Percentiles rank a stretch among this genome's conserved stretches.
Evolutionary conservation across 1,140 invertebrate species (phyloP).

Genomic region (Gerris buenoi): DNA sequence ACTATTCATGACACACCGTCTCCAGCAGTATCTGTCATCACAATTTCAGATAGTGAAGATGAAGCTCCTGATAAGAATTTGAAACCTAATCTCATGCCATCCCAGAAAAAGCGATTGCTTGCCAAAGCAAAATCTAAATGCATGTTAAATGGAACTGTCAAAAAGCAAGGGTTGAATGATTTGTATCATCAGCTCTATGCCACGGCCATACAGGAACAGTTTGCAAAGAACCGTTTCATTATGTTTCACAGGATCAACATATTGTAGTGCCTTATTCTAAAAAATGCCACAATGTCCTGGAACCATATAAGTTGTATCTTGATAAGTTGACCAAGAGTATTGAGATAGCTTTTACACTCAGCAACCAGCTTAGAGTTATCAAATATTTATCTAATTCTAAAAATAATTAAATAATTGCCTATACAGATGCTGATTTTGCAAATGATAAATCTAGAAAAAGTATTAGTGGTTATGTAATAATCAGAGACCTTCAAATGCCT

Average conservation of each 20-base stretch:
- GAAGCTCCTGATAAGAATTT: slow-evolving; percentile 38
- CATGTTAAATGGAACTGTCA: slow-evolving; percentile 34
- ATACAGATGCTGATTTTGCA: too few species aligned
- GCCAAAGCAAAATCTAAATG: slow-evolving; percentile 76
- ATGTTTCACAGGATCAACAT: slow-evolving; percentile 40
- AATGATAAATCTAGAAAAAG: too few species aligned
- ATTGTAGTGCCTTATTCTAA: slow-evolving; percentile 28
- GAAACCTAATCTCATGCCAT: slow-evolving; percentile 23
- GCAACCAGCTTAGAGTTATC: too few species aligned
- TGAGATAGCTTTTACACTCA: too few species aligned
- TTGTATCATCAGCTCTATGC: slow-evolving; percentile 22
- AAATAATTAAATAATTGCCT: too few species aligned
- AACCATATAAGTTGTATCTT: too few species aligned
- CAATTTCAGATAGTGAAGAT: slow-evolving; percentile 91
- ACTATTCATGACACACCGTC: slow-evolving; percentile 84
- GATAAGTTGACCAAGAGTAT: too few species aligned
- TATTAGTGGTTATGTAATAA: too few species aligned
- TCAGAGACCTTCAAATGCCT: too few species aligned
- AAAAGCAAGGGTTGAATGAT: slow-evolving; percentile 33
- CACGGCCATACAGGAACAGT: slow-evolving; percentile 29
- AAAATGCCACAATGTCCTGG: too few species aligned
- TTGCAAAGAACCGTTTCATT: slow-evolving; percentile 40
- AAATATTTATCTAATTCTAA: too few species aligned
- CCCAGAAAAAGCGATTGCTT: slow-evolving; percentile 74
- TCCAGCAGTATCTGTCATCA: slow-evolving; percentile 80